Conservation (phyloP, 1,140 invertebrate genomes). For the Akabosia matsudoensis region DNA sequence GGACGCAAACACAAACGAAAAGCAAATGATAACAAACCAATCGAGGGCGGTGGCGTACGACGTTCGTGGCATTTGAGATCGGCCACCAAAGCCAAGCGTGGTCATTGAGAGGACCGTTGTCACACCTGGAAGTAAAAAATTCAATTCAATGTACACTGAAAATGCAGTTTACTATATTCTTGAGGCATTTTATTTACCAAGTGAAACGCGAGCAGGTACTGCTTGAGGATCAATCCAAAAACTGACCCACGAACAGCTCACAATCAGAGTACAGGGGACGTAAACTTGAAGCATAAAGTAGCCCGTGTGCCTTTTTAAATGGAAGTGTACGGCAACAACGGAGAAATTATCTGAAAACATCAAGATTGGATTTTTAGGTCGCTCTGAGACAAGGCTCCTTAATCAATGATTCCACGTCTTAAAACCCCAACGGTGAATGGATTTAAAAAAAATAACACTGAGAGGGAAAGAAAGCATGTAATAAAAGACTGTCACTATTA, state of each 20-base stretch:
- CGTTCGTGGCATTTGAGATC: slow-evolving; percentile 59
- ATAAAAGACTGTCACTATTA: no score
- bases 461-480: no score
- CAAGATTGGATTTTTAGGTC: no score
- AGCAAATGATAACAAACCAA: slow-evolving; percentile 61
- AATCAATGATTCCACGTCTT: no score
- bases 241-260: slow-evolving; percentile 63
- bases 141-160: no score
- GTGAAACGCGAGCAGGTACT: slow-evolving; percentile 59
- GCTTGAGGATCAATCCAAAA: slow-evolving; percentile 66
- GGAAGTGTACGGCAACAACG: slow-evolving; percentile 57
- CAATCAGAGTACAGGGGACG: slow-evolving; percentile 61
- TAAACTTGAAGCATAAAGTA: slow-evolving; percentile 64
- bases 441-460: no score
- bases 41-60: slow-evolving; percentile 62
- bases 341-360: slow-evolving; percentile 52
- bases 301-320: slow-evolving; percentile 56
- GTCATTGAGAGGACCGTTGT: slow-evolving; percentile 62
- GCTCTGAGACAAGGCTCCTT: no score
- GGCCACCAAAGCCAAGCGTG: slow-evolving; percentile 60
- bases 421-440: no score
- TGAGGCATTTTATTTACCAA: slow-evolving; percentile 56
- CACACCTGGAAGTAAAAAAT: slow-evolving; percentile 54
- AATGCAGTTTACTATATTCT: no score
- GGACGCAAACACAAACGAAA: slow-evolving; percentile 61